Percentiles rank a stretch among this genome's conserved stretches.
Conservation (phyloP, 2,797 vertebrate genomes). For the Muscicapa striata region DNA sequence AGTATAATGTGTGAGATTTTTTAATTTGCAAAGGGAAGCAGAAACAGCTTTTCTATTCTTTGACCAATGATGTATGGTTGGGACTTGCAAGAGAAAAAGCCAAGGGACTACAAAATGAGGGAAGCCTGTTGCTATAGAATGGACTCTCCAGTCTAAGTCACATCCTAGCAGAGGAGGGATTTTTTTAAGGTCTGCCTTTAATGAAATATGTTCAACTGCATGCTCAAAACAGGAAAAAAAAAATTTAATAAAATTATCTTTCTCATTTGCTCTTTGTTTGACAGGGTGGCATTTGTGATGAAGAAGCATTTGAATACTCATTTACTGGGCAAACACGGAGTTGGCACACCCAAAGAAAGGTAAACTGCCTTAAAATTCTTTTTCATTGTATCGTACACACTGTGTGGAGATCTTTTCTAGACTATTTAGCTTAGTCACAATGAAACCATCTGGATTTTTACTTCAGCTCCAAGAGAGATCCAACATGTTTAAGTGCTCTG, state of each 20-base stretch:
- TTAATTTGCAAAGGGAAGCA: not conserved
- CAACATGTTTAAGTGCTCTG: not conserved
- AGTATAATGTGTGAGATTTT: not conserved
- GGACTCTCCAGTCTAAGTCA: not conserved
- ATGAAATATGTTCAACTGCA: not conserved
- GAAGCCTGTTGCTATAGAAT: not conserved
- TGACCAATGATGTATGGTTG: not conserved
- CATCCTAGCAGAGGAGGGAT: not conserved
- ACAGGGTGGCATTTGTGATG: slow-evolving; percentile 98
- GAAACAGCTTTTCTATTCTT: not conserved
- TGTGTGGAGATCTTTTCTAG: not conserved
- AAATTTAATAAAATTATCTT: not conserved
- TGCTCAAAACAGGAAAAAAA: not conserved
- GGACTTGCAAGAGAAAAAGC: not conserved
- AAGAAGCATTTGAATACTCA: slow-evolving; percentile 98
- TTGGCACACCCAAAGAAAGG: slow-evolving; percentile 97
- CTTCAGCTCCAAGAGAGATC: not conserved
- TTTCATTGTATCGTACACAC: not conserved
- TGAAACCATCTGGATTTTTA: not conserved
- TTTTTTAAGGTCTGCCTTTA: not conserved
- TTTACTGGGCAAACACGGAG: slow-evolving; percentile 93
- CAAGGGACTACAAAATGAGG: not conserved
- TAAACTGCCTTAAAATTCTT: slow-evolving; percentile 64
- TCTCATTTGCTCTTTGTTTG: slow-evolving; percentile 52
- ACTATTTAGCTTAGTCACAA: not conserved